Evolutionary conservation across 2,888 invertebrate species (phyloP), one percentile per base, ranked within the genome.

Genomic region (Elmis aenea): DNA sequence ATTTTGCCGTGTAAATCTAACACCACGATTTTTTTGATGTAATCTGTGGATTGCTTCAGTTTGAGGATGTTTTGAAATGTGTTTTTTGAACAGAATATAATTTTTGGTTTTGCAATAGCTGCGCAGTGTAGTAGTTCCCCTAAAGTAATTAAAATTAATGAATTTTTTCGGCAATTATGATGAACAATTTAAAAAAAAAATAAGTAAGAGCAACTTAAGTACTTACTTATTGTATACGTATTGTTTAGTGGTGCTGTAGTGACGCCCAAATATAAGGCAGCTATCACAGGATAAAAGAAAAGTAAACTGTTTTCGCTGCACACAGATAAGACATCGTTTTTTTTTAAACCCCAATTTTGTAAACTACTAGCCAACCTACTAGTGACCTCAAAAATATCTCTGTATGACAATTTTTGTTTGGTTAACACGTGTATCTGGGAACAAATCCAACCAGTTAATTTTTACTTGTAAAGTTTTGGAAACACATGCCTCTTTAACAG

Each of bases 21-120:
- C 11, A 75, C 58, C 26, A 82, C 70, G 4, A 81, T 54, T 42
- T 72, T 71, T 47, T 76, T 64, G 5, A 79, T 37, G 24, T 37
- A 51, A 3, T 24, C 13, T 2, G 47, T 23, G 27, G 46, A 25
- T 3, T 32, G 9, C 29, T 72, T 68, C 36, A 75, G 71, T 38
- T 75, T 73, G 34, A 71, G 57, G 25, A 80, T 61, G 40, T 73
- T 75, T 43, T 72, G 68, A 2, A 74, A 61, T 4, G 75, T 73
- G 11, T 70, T 57, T 6, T 71, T 70, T 1, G 83, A 82, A 14
- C 75, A 74, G 57, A 84, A 79, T 47, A 83, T 71, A 26, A 76
- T 65, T 56, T 75, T 77, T 26, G 84, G 83, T 53, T 76, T 77
- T 1, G 79, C 77, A 39, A 83, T 74, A 38, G 72, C 73, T 2